Conservation (phyloP, 2,113 vertebrate genomes). For the Ceratotherium simum region DNA sequence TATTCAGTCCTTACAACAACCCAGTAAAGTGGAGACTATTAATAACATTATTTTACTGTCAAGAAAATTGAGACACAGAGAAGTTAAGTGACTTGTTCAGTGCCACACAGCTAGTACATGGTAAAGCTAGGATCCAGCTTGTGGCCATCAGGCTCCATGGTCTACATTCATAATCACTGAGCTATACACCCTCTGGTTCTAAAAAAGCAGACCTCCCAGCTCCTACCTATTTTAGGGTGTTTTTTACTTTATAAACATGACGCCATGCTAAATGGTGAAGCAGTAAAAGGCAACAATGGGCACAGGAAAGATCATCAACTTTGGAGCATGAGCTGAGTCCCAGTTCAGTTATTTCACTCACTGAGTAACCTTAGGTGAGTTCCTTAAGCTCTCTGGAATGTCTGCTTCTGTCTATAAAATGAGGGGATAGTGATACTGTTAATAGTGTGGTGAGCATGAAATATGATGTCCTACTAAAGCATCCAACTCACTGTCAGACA, state of each 20-base stretch:
- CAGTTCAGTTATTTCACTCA: not conserved
- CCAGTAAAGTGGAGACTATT: not conserved
- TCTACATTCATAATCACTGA: not conserved
- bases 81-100: not conserved
- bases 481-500: not conserved
- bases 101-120: fast-evolving
- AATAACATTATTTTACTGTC: not conserved
- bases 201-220: not conserved
- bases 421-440: fast-evolving
- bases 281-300: not conserved
- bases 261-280: no score
- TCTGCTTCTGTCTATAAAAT: not conserved
- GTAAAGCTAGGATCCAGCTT: not conserved
- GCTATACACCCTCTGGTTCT: not conserved
- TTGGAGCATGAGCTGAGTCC: not conserved
- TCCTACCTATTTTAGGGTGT: not conserved
- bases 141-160: no score
- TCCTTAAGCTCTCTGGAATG: not conserved
- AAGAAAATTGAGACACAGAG: not conserved
- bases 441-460: not conserved
- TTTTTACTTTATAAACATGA: not conserved
- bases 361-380: not conserved
- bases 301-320: not conserved
- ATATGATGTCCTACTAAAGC: not conserved
- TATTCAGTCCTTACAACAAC: not conserved